These are phyloP conservation scores for Stigmatopora argus DNA, from an alignment of 2,113 vertebrate genomes.

Conservation along the genomic window DNA sequence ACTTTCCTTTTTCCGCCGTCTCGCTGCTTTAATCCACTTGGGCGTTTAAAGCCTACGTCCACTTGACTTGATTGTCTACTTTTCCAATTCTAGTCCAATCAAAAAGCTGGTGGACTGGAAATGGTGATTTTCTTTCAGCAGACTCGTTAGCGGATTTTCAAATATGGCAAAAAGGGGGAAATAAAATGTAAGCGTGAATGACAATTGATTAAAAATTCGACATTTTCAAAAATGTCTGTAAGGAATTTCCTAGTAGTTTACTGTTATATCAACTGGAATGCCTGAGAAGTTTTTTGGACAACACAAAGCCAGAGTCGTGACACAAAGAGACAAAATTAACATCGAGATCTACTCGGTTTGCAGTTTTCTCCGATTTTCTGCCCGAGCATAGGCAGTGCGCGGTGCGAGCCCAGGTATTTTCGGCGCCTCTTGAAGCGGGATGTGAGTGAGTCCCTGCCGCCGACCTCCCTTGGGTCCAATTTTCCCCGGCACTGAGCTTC, in stretches of 20 bases:
- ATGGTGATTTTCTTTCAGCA: not conserved
- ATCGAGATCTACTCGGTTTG: no score
- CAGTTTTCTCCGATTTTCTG: not conserved
- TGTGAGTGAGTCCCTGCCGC: slow-evolving; percentile 58
- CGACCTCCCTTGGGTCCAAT: slow-evolving; percentile 57
- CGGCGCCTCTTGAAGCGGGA: slow-evolving; percentile 50
- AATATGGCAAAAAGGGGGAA: no score
- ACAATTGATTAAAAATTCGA: no score
- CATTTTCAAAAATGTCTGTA: no score
- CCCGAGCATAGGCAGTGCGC: not conserved
- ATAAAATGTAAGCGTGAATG: no score
- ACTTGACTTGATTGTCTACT: slow-evolving; percentile 50
- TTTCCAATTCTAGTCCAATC: slow-evolving; percentile 46
- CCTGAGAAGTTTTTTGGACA: no score
- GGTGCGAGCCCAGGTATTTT: slow-evolving; percentile 58
- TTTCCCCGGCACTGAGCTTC: slow-evolving; percentile 54
- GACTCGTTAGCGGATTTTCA: no score
- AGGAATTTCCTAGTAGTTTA: no score
- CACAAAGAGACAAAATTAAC: no score
- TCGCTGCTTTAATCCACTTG: slow-evolving; percentile 58
- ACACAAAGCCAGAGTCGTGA: no score
- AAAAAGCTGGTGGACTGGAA: slow-evolving; percentile 40
- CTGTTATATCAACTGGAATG: no score
- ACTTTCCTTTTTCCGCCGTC: slow-evolving; percentile 22
- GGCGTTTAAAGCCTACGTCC: slow-evolving; percentile 24